Percentiles rank a stretch among this genome's conserved stretches.
Conservation (phyloP, 1,140 invertebrate species). For the Mizuhopecten yessoensis region DNA sequence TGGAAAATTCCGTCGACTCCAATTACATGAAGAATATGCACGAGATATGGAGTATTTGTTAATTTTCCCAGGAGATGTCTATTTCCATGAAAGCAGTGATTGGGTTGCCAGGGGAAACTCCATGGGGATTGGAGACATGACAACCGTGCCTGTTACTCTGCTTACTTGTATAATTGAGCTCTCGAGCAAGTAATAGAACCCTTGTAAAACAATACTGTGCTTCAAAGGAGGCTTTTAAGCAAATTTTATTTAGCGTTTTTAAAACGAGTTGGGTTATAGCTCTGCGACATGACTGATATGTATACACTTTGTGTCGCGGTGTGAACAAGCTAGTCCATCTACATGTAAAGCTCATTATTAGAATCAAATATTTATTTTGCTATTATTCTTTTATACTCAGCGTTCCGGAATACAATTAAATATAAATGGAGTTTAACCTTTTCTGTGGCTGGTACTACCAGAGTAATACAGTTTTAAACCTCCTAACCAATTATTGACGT, state of each 20-base stretch:
- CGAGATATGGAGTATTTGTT: conserved; percentile 17
- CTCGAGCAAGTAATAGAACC: not conserved
- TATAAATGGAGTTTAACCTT: not conserved
- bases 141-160: not conserved
- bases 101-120: not conserved
- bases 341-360: not conserved
- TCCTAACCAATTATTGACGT: not conserved
- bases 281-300: not conserved
- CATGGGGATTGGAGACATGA: not conserved
- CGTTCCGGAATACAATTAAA: not conserved
- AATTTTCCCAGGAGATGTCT: conserved; percentile 26
- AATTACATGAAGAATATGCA: not conserved
- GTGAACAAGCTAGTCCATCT: not conserved
- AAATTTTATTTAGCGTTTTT: conserved; percentile 8
- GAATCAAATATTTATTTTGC: not conserved
- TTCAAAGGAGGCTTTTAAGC: conserved; percentile 32
- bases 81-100: conserved; percentile 26
- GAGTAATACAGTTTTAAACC: not conserved
- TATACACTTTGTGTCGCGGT: conserved; percentile 1
- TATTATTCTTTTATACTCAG: not conserved
- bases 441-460: not conserved
- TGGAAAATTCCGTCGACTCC: not conserved
- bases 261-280: not conserved
- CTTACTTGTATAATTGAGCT: conserved; percentile 9
- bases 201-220: not conserved